Conservation (phyloP, 2,113 vertebrate species). For the Prochilodus magdalenae region DNA sequence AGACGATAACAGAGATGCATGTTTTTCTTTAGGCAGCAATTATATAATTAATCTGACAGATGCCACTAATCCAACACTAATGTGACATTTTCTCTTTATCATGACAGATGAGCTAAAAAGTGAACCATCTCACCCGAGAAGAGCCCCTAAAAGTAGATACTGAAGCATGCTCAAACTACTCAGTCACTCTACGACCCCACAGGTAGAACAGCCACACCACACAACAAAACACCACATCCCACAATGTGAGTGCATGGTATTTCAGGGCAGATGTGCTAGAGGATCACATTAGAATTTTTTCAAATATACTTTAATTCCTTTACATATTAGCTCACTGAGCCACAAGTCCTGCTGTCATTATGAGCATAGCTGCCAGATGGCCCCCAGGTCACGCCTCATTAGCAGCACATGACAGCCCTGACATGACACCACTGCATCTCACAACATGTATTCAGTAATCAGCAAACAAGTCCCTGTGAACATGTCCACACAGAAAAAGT, state of each 20-base stretch:
- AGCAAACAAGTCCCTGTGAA: neutral
- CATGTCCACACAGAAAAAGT: neutral
- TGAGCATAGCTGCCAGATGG: neutral
- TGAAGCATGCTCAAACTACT: no score
- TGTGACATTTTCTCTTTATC: no score
- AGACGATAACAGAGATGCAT: no score
- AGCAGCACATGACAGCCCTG: neutral
- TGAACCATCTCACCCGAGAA: no score
- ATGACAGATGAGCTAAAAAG: neutral
- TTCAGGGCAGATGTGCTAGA: no score
- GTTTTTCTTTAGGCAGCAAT: no score
- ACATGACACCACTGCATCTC: neutral
- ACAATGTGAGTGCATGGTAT: no score
- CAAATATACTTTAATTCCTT: neutral
- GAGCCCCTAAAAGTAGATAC: no score
- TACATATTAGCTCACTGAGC: conserved; percentile 5
- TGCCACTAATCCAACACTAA: neutral
- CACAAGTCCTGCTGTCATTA: neutral
- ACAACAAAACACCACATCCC: no score
- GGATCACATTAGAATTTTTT: no score
- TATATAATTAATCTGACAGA: neutral
- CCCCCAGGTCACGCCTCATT: neutral
- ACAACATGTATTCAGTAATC: neutral
- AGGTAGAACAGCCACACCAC: no score
- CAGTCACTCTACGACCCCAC: neutral